Evolutionary conservation across 2,888 invertebrate species (phyloP), one percentile per base, ranked within the genome.

Genomic region (Xanthia icteritia): DNA sequence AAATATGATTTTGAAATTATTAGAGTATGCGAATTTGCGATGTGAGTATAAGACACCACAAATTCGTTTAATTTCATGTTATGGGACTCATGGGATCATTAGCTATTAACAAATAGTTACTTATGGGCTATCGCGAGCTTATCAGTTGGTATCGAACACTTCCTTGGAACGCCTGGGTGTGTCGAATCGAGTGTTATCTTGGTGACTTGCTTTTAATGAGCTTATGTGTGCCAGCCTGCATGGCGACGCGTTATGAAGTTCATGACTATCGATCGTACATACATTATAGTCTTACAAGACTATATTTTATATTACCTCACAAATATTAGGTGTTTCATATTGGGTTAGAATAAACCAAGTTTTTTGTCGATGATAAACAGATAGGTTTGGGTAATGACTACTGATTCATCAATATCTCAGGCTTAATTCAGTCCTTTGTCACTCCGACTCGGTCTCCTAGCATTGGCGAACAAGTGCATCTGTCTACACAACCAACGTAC

Each of bases 151-250:
- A 78, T 74, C 20, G n/a, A 31, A 65, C 61, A 73, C n/a, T 72
- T 83, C 74, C 73, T 64, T 63, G 31, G 77, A 80, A 85, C 11
- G 5, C 27, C 48, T 17, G 39, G 72, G 77, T 69, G 71, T 54
- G 58, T 20, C 5, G 5, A 45, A 11, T 45, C 20, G n/a, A 64
- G 58, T 23, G 45, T 67, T 83, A 83, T 77, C 76, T 56, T n/a
- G 13, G 13, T 56, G 45, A 48, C 45, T 63, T 64, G 58, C 51
- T 54, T 77, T 48, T 78, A 83, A 78, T 78, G 67, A 72, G 72
- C 70, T 68, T 71, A 75, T 67, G 39, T 63, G 23, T 63, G 9
- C 66, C 78, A 86, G 84, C 51, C 81, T 58, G 84, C 73, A 81
- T 79, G 77, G 73, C 77, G 56, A 42, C 77, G 8, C 17, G 54